Percentiles rank a stretch among this genome's conserved stretches.
phyloP scores from a whole-genome alignment of 1,140 invertebrate genomes.

The Ips nitidus region DNA sequence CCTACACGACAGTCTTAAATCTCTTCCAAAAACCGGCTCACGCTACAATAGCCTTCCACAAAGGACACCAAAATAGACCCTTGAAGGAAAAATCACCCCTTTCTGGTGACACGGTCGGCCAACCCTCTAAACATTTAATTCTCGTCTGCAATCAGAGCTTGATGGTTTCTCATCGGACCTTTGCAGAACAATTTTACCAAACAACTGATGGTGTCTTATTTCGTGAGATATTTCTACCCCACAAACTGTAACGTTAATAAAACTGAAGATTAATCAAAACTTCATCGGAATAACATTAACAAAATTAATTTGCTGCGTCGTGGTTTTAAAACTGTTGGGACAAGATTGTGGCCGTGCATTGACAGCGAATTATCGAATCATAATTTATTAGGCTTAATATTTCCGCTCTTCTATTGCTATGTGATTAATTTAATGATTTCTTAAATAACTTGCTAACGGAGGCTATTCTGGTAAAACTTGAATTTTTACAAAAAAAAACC shows the following conservation, averaged over 20 bases:
- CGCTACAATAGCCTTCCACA: slow-evolving; percentile 6
- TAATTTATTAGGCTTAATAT: slow-evolving; percentile 9
- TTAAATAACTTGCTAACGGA: too few species aligned
- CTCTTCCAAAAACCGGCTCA: not conserved
- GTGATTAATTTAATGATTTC: not conserved
- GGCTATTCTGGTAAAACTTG: too few species aligned
- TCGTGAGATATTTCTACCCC: not conserved
- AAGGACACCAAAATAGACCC: not conserved
- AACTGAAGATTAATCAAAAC: slow-evolving; percentile 6
- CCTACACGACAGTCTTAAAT: slow-evolving; percentile 3
- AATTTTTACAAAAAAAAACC: too few species aligned
- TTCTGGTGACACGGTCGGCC: slow-evolving; percentile 8
- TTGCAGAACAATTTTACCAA: not conserved
- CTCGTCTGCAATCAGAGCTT: not conserved
- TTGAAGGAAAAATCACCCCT: slow-evolving; percentile 10
- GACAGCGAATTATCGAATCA: slow-evolving; percentile 8
- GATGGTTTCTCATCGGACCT: too few species aligned
- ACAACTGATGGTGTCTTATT: not conserved
- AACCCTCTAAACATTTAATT: slow-evolving; percentile 10
- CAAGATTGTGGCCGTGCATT: slow-evolving; percentile 3
- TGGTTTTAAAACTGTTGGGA: slow-evolving; percentile 8
- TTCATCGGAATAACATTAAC: slow-evolving; percentile 1
- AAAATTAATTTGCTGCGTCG: slow-evolving; percentile 13
- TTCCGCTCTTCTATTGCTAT: not conserved
- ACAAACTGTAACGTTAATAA: not conserved